phyloP scores from a whole-genome alignment of 2,797 vertebrate species.

The Pantherophis vulpinus region DNA sequence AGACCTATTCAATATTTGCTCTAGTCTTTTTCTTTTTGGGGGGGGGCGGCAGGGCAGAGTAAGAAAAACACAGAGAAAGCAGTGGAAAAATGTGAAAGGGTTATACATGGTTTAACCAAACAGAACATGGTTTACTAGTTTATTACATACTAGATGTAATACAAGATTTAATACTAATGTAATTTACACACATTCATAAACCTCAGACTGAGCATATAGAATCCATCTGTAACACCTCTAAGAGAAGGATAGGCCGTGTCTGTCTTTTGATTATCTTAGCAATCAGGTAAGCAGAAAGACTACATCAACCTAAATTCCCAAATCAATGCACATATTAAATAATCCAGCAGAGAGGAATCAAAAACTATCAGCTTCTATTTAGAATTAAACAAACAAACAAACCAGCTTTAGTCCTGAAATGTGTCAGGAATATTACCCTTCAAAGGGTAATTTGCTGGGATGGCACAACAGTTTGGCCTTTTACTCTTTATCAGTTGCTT shows the following conservation, averaged over 20 bases:
- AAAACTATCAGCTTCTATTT: not conserved
- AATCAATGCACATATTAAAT: not conserved
- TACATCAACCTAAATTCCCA: not conserved
- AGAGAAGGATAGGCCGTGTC: not conserved
- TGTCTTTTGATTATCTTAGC: not conserved
- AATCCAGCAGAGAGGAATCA: not conserved
- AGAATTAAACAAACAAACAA: not conserved
- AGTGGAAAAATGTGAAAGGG: not conserved
- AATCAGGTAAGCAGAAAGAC: not conserved
- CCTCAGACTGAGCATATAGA: not conserved
- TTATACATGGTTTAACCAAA: not conserved
- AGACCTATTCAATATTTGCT: not conserved
- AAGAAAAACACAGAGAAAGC: not conserved
- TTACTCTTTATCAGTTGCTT: not conserved
- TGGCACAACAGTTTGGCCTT: not conserved
- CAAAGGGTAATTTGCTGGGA: not conserved
- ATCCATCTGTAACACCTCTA: not conserved
- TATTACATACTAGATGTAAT: too few species aligned
- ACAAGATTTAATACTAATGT: not conserved
- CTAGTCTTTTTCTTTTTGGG: not conserved
- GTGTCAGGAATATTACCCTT: not conserved
- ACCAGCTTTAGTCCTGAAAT: not conserved
- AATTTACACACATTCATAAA: not conserved
- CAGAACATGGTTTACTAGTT: not conserved
- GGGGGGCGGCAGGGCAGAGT: fast-evolving